Evolutionary conservation across 2,888 invertebrate species (phyloP).

Genomic region (Andrena trimmerana): DNA sequence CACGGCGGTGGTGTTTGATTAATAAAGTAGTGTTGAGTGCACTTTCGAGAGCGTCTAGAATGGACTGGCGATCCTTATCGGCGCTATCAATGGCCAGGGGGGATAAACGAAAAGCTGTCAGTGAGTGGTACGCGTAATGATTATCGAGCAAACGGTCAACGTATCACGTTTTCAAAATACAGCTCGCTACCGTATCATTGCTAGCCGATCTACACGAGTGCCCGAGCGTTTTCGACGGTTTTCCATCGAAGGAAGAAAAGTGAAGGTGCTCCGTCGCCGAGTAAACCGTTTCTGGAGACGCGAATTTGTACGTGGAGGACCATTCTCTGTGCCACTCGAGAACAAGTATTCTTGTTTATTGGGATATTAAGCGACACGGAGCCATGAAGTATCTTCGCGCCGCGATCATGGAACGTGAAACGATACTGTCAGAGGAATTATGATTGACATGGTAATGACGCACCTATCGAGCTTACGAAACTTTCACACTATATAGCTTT

Average conservation of each 20-base stretch:
- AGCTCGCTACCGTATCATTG: conserved; percentile 15
- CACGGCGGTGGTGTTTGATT: conserved; percentile 58
- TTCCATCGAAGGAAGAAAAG: neutral
- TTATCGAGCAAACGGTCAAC: conserved; percentile 52
- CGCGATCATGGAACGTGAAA: neutral
- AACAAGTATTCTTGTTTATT: neutral
- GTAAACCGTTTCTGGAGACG: neutral
- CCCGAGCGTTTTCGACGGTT: neutral
- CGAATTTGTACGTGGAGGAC: neutral
- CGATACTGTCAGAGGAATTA: neutral
- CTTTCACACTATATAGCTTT: neutral
- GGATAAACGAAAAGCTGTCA: conserved; percentile 52
- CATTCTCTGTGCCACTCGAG: neutral
- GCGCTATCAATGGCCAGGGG: conserved; percentile 70
- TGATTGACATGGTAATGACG: conserved; percentile 31
- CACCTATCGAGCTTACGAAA: conserved; percentile 13
- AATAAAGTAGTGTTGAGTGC: conserved; percentile 69
- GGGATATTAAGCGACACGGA: neutral
- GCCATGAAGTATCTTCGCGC: neutral
- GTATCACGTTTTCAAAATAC: conserved; percentile 49
- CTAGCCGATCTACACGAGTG: neutral
- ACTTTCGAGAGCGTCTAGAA: conserved; percentile 56
- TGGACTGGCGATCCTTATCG: conserved; percentile 69
- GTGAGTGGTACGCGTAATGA: conserved; percentile 58
- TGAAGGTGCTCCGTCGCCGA: no score